Conservation (phyloP, 2,888 invertebrate species). For the Rhaphigaster nebulosa region DNA sequence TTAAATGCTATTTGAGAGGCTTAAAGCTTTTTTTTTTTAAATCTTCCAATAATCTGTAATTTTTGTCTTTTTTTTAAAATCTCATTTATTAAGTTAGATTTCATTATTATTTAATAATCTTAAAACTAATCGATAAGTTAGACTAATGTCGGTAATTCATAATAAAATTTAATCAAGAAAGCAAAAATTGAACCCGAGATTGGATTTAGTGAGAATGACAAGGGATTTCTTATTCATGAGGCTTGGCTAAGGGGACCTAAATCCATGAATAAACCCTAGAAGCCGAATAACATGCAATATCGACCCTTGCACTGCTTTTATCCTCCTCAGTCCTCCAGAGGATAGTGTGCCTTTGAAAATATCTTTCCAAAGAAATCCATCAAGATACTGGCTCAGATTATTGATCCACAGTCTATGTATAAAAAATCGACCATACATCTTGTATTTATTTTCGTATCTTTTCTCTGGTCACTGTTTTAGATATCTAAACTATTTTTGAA, state of each 20-base stretch:
- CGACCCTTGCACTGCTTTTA: background rate
- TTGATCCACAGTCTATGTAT: background rate
- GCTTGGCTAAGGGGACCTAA: no score
- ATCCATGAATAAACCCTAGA: background rate
- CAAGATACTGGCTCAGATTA: background rate
- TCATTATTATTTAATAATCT: background rate
- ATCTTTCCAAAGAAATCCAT: background rate
- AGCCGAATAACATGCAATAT: slow-evolving; percentile 9
- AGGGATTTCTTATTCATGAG: slow-evolving; percentile 12
- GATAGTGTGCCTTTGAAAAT: background rate
- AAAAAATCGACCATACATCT: no score
- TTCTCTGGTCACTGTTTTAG: no score
- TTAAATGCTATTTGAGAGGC: no score
- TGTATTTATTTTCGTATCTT: no score
- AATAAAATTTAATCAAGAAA: background rate
- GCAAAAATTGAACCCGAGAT: background rate
- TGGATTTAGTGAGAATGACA: background rate
- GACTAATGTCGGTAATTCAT: background rate
- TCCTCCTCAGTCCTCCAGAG: background rate
- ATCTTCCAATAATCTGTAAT: no score
- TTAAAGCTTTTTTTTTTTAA: no score
- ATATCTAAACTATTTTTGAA: no score
- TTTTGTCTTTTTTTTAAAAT: no score
- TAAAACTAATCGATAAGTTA: background rate
- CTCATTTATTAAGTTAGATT: background rate